These are phyloP conservation scores for Oreotragus oreotragus DNA, from an alignment of 2,113 vertebrate genomes.

Conservation along the genomic window DNA sequence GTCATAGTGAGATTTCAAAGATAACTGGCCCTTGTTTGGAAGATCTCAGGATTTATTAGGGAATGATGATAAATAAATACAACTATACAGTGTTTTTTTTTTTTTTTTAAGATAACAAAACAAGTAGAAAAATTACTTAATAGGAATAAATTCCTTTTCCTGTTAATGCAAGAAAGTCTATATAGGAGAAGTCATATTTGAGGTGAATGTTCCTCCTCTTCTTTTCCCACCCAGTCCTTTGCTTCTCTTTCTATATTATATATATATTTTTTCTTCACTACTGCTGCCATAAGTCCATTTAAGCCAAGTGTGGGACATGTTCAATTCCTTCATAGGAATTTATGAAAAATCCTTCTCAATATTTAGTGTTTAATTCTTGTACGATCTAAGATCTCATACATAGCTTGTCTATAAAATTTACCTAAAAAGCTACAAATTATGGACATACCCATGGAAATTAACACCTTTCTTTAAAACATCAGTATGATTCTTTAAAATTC, in stretches of 20 bases:
- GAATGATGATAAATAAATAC: neutral
- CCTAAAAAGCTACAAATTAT: neutral
- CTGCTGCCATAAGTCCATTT: neutral
- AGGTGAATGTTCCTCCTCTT: neutral
- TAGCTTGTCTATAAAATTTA: neutral
- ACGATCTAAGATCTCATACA: neutral
- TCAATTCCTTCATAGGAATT: neutral
- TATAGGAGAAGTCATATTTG: neutral
- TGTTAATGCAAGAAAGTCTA: neutral
- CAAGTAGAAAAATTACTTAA: neutral
- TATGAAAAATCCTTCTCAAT: neutral
- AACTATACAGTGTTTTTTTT: neutral
- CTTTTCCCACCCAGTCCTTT: neutral
- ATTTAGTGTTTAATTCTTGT: neutral
- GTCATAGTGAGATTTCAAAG: neutral
- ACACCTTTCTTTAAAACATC: neutral
- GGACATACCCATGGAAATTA: neutral
- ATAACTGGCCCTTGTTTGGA: neutral
- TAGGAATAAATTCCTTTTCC: neutral
- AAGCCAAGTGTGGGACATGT: neutral
- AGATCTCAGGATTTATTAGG: neutral
- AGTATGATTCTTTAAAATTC: neutral
- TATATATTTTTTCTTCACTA: too few species aligned
- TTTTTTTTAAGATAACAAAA: neutral
- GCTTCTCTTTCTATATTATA: neutral